phyloP scores from a whole-genome alignment of 2,113 vertebrate species.

The Crotophaga sulcirostris region DNA sequence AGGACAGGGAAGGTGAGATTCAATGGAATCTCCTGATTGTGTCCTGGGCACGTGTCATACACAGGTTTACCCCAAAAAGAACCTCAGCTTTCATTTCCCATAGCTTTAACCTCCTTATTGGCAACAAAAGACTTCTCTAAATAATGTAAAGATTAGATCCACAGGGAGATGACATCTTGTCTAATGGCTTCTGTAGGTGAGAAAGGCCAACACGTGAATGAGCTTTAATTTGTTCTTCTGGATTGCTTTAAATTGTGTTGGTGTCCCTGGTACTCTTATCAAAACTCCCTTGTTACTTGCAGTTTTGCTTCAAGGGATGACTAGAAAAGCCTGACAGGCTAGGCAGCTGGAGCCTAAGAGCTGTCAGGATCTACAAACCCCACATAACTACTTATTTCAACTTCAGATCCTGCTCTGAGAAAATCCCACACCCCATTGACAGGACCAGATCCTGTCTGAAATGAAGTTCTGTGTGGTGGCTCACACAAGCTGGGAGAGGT shows the following conservation, averaged over 20 bases:
- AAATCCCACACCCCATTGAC: accelerated
- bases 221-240: not conserved
- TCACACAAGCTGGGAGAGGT: not conserved
- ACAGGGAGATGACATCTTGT: not conserved
- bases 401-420: not conserved
- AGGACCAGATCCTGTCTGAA: not conserved
- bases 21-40: not conserved
- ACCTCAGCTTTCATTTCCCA: not conserved
- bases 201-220: not conserved
- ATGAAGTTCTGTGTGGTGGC: not conserved
- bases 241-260: not conserved
- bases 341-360: not conserved
- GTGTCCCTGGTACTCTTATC: not conserved
- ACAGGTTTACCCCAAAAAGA: not conserved
- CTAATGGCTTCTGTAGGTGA: not conserved
- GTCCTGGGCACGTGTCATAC: not conserved
- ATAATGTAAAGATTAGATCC: not conserved
- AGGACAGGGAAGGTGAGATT: not conserved
- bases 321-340: not conserved
- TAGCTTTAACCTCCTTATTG: not conserved
- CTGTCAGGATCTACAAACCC: not conserved
- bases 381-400: not conserved
- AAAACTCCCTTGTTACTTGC: not conserved
- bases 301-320: not conserved
- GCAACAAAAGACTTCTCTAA: not conserved